phyloP scores from a whole-genome alignment of 2,888 invertebrate species.

The Caradrina kadenii region DNA sequence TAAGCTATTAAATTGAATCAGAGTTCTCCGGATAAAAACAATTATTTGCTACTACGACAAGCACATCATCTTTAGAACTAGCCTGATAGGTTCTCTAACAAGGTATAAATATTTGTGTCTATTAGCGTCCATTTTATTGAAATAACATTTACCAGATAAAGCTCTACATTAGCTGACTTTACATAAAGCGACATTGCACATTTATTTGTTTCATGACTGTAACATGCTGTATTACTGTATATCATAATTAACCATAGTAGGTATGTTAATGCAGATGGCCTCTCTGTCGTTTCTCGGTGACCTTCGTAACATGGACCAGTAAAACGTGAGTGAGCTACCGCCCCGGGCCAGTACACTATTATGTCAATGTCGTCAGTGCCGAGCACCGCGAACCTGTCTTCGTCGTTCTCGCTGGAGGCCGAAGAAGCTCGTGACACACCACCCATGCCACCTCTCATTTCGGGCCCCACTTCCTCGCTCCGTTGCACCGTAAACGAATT shows the following conservation, averaged over 20 bases:
- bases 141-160: slow-evolving; percentile 76
- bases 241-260: slow-evolving; percentile 38
- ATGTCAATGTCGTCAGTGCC: slow-evolving; percentile 82
- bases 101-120: slow-evolving; percentile 31
- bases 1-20: slow-evolving; percentile 1
- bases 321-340: slow-evolving; percentile 77
- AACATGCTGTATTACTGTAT: slow-evolving; percentile 59
- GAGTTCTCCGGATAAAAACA: slow-evolving; percentile 5
- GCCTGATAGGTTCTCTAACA: slow-evolving; percentile 1
- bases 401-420: slow-evolving; percentile 98
- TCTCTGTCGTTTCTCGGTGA: slow-evolving; percentile 63
- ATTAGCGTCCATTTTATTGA: slow-evolving; percentile 26
- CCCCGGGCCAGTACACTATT: slow-evolving; percentile 84
- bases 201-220: slow-evolving; percentile 70
- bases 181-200: slow-evolving; percentile 85
- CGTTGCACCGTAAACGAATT: slow-evolving; percentile 99
- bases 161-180: slow-evolving; percentile 74
- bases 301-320: slow-evolving; percentile 36
- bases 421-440: slow-evolving; percentile 95
- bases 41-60: not conserved
- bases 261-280: slow-evolving; percentile 58
- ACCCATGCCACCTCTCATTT: slow-evolving; percentile 91
- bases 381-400: slow-evolving; percentile 93
- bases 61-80: slow-evolving; percentile 5
- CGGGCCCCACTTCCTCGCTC: slow-evolving; percentile 99